Percentiles rank a stretch among this genome's conserved stretches.
phyloP scores from a whole-genome alignment of 2,113 vertebrate genomes.

The Plectropomus leopardus region DNA sequence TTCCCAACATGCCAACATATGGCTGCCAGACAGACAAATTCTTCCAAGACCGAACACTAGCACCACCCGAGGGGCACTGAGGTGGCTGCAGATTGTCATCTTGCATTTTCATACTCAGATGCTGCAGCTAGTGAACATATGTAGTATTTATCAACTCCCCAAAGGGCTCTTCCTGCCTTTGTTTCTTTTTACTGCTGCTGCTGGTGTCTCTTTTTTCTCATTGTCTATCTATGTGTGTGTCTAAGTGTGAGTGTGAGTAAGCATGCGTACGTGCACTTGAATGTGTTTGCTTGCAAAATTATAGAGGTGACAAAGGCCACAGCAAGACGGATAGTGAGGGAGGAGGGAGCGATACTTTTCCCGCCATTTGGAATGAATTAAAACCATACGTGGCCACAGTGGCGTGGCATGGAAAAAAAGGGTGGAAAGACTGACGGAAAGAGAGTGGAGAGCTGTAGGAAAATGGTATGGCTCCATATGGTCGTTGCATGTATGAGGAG shows the following conservation, averaged over 20 bases:
- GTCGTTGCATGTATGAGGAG: neutral
- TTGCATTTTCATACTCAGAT: slow-evolving; percentile 74
- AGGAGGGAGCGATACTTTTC: slow-evolving; percentile 16
- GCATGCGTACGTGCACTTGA: neutral
- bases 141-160: slow-evolving; percentile 73
- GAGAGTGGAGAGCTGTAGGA: slow-evolving; percentile 47
- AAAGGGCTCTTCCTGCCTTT: slow-evolving; percentile 10
- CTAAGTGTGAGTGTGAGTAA: slow-evolving; percentile 3
- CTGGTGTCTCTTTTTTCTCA: neutral
- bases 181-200: neutral
- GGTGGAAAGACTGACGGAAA: slow-evolving; percentile 30
- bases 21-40: slow-evolving; percentile 70
- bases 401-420: slow-evolving; percentile 48
- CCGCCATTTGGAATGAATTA: slow-evolving; percentile 40
- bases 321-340: neutral
- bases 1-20: slow-evolving; percentile 65
- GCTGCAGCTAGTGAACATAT: slow-evolving; percentile 78
- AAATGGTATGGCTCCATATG: slow-evolving; percentile 44
- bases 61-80: neutral
- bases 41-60: slow-evolving; percentile 31
- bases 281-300: slow-evolving; percentile 33
- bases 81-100: slow-evolving; percentile 34
- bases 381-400: slow-evolving; percentile 5
- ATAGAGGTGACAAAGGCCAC: neutral
- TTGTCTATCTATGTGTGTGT: slow-evolving; percentile 17